phyloP scores from a whole-genome alignment of 1,140 invertebrate genomes.

The Luehdorfia chinensis region DNA sequence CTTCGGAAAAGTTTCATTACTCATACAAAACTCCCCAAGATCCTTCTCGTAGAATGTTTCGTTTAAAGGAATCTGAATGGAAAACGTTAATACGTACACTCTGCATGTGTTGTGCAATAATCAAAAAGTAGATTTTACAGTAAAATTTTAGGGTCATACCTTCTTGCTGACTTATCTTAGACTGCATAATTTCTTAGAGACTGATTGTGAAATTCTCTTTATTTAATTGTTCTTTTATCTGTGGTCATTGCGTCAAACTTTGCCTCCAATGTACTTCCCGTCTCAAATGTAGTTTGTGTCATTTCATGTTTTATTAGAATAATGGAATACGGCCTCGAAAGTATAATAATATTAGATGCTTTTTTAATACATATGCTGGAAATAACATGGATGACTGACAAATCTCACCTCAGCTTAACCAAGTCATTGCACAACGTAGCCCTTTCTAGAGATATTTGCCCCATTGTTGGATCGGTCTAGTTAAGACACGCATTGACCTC shows the following conservation, averaged over 20 bases:
- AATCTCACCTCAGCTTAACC: no score
- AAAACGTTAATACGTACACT: constrained; percentile 49
- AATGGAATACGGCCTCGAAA: neutral
- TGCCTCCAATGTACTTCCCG: neutral
- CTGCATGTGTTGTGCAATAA: constrained; percentile 73
- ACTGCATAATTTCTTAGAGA: constrained; percentile 35
- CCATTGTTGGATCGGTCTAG: neutral
- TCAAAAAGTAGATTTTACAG: constrained; percentile 51
- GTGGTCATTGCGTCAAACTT: constrained; percentile 28
- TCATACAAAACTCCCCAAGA: no score
- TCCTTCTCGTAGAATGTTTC: no score
- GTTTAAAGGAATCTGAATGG: no score
- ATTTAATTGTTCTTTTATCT: constrained; percentile 20
- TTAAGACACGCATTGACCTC: constrained; percentile 16
- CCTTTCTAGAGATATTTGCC: neutral
- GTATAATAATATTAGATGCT: constrained; percentile 7
- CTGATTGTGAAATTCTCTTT: constrained; percentile 18
- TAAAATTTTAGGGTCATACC: constrained; percentile 43
- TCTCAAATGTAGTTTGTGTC: constrained; percentile 2
- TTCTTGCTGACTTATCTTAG: constrained; percentile 61
- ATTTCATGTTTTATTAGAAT: neutral
- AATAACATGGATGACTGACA: no score
- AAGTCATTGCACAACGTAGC: no score
- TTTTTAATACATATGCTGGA: no score
- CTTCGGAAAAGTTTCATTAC: no score